These are phyloP conservation scores for Nyleta sp. DNA, from an alignment of 2,888 invertebrate species.

Conservation along the genomic window DNA sequence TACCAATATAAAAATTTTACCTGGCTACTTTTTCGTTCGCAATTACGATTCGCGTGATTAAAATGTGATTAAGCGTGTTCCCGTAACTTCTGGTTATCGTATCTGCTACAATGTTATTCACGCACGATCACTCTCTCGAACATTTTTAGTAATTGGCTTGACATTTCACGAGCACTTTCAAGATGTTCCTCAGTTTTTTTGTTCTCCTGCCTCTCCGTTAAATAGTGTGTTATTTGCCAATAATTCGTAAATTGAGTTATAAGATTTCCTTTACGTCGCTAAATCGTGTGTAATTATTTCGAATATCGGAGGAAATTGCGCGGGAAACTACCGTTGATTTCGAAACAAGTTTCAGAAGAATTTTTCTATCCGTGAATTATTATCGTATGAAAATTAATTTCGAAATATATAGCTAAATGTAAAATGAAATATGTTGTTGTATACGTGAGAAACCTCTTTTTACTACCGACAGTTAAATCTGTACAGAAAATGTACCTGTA, in stretches of 20 bases:
- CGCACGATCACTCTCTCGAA: not conserved
- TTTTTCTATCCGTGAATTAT: too few species aligned
- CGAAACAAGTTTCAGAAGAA: not conserved
- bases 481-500: too few species aligned
- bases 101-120: conserved; percentile 25
- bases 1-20: too few species aligned
- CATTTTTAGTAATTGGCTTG: conserved; percentile 19
- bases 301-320: not conserved
- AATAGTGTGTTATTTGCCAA: not conserved
- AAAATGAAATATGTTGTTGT: too few species aligned
- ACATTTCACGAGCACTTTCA: conserved; percentile 21
- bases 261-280: not conserved
- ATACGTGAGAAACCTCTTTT: too few species aligned
- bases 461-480: too few species aligned
- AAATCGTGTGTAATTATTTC: conserved; percentile 9
- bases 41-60: conserved; percentile 37
- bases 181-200: not conserved
- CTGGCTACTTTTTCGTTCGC: too few species aligned
- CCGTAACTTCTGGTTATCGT: conserved; percentile 33
- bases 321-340: not conserved
- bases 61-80: conserved; percentile 45
- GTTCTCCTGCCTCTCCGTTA: too few species aligned
- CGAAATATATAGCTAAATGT: too few species aligned
- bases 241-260: conserved; percentile 9
- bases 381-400: not conserved